phyloP scores from a whole-genome alignment of 2,797 vertebrate genomes.

The Iguana delicatissima region DNA sequence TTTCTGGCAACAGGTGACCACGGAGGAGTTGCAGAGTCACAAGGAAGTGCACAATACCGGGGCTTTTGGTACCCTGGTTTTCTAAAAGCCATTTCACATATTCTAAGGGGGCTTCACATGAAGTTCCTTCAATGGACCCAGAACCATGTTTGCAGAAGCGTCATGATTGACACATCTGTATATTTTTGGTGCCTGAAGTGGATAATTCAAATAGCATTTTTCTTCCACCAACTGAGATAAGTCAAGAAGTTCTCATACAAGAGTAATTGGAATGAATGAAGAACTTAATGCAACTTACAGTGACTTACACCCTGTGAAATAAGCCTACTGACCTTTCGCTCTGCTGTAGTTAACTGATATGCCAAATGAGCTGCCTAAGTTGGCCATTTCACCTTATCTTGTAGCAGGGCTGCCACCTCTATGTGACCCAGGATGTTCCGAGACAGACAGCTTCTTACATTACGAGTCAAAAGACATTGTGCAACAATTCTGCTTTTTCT shows the following conservation, averaged over 20 bases:
- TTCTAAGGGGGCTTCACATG: background rate
- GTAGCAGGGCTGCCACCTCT: background rate
- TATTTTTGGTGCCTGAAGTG: background rate
- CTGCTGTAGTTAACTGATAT: background rate
- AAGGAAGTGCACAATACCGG: background rate
- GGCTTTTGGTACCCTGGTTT: background rate
- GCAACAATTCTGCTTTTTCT: background rate
- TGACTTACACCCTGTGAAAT: background rate
- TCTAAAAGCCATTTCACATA: background rate
- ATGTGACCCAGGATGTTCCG: background rate
- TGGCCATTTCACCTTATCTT: background rate
- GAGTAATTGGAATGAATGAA: background rate
- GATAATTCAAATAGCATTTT: background rate
- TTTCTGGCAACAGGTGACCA: too few relatives aligned
- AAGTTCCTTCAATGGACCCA: background rate
- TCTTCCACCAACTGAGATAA: background rate
- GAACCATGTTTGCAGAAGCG: background rate
- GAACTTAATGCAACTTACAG: background rate
- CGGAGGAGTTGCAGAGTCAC: background rate
- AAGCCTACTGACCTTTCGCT: background rate
- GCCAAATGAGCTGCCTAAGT: background rate
- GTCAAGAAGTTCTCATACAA: background rate
- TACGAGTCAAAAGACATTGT: background rate
- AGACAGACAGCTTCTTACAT: background rate
- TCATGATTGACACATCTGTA: too few relatives aligned